Base-by-base conservation (phyloP, 2,888 invertebrate genomes). In the Hoplodrina blanda region DNA sequence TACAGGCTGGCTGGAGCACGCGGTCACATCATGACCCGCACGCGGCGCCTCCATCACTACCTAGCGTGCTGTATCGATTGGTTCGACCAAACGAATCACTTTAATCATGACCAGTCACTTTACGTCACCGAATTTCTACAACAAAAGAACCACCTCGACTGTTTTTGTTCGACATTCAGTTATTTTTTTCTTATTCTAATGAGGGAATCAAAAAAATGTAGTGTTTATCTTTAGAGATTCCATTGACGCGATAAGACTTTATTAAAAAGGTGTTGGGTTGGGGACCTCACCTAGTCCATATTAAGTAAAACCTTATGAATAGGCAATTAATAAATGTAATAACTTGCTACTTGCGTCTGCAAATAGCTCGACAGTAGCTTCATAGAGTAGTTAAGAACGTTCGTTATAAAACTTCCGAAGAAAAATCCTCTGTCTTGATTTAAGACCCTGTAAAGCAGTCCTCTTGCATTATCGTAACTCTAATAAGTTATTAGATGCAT, bases 41-140 rank as follows among this genome's bases (percentile, higher is more conserved):
- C 89, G 86, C 86, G 86, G 61, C 72, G 56, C 66, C 70, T 59
- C 65, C 56, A 64, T 77, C 69, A 79, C 83, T 53, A 69, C 75
- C 85, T 53, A 69, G 76, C 85, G 82, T 85, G 84, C 77, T 80
- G 66, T 85, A 91, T 91, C 84, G 89, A 92, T 92, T 91, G 83
- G 87, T 91, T 90, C 86, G 78, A 88, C 87, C 86, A 70, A 76
- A 81, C 81, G 71, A 75, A 83, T 86, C 77, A 85, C 64, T 89
- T 84, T 84, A 87, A 85, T 87, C 86, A 86, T 82, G 76, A 86
- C 78, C 86, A 85, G 80, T 67, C 78, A 71, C 62, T 71, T 69
- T 69, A 68, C 78, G 76, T 85, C 85, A 76, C 62, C 52, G 57
- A 65, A 70, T 77, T 59, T 76, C 49, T 77, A 73, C 55, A 78